phyloP scores from a whole-genome alignment of 2,113 vertebrate genomes.

The Lagenorhynchus albirostris region DNA sequence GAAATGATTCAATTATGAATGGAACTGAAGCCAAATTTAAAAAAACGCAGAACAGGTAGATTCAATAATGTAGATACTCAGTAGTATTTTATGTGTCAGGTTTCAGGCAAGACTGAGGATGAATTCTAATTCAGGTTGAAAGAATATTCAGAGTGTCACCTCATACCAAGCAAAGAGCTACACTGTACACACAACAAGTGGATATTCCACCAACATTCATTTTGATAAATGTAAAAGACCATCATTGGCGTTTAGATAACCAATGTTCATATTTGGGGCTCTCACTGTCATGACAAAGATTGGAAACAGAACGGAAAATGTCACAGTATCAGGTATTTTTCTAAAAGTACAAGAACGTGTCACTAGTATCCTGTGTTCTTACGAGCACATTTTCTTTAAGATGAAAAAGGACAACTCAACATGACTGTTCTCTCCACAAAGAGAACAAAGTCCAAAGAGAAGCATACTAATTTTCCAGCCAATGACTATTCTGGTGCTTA shows the following conservation, averaged over 20 bases:
- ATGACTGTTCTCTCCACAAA: not conserved
- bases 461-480: conserved; percentile 15
- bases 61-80: not conserved
- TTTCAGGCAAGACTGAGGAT: not conserved
- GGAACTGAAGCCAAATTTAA: not conserved
- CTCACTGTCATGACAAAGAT: conserved; percentile 55
- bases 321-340: not conserved
- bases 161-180: not conserved
- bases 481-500: not conserved
- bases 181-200: not conserved
- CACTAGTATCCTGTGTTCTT: conserved; percentile 2
- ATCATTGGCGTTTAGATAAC: conserved; percentile 25
- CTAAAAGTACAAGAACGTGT: not conserved
- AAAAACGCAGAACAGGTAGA: not conserved
- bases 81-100: not conserved
- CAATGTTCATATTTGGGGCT: not conserved
- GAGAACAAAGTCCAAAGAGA: not conserved
- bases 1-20: not conserved
- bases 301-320: conserved; percentile 26
- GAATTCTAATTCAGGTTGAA: not conserved
- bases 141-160: not conserved
- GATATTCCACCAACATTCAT: not conserved
- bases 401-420: not conserved
- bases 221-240: not conserved
- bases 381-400: conserved; percentile 25